phyloP scores from a whole-genome alignment of 2,113 vertebrate species.

The Cervus canadensis region DNA sequence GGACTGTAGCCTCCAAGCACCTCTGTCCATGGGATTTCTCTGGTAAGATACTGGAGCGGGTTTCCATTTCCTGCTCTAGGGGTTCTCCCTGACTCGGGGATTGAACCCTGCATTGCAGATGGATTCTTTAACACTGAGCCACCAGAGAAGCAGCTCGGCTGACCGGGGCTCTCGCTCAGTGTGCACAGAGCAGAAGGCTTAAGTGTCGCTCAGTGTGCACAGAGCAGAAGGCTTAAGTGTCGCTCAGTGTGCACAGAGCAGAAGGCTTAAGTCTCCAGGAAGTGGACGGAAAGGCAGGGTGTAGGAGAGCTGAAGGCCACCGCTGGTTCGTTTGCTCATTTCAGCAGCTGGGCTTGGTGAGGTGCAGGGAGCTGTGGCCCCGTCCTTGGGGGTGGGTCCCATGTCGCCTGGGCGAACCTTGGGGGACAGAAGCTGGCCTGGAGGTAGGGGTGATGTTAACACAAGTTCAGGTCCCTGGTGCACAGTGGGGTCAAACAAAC shows the following conservation, averaged over 20 bases:
- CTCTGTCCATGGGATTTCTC: background rate
- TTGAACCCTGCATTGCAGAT: background rate
- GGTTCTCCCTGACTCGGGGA: background rate
- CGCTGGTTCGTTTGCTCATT: background rate
- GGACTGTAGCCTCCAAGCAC: background rate
- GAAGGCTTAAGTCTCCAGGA: background rate
- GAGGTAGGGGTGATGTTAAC: background rate
- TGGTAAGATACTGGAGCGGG: background rate
- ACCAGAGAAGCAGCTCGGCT: background rate
- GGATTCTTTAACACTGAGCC: background rate
- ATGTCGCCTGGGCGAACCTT: fast-evolving
- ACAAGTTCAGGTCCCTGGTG: background rate
- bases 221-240: background rate
- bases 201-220: background rate
- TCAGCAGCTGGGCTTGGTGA: background rate
- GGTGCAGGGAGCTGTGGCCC: background rate
- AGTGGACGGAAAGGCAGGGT: background rate
- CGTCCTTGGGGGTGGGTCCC: background rate
- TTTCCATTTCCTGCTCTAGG: background rate
- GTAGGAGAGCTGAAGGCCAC: background rate
- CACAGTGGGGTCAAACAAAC: background rate
- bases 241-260: background rate
- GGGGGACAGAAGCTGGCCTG: background rate
- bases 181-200: background rate
- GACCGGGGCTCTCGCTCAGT: background rate